Base-by-base conservation (phyloP, 2,888 invertebrate genomes). In the Athalia rosae region DNA sequence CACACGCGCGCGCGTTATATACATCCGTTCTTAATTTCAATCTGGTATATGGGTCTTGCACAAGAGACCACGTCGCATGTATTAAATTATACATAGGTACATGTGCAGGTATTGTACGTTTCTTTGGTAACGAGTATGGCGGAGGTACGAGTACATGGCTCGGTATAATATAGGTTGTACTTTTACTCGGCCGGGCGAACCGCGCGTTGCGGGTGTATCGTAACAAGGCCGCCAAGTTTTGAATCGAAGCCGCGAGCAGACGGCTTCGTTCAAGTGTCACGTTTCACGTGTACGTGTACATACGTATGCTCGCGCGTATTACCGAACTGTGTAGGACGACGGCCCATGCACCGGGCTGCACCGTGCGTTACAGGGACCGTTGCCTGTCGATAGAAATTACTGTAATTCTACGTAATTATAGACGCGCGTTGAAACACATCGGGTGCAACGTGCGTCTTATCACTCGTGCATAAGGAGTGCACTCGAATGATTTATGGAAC, bases 161-260 rank as follows among this genome's bases (percentile, higher is more conserved):
- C 53, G n/a, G 61, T 61, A 28, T n/a, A 3, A 9, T 50, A 71
- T 71, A 56, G 11, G 43, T 53, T 63, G 78, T 79, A 85, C 85
- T 85, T 85, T 85, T 85, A 85, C 85, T 85, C 78, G 47, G 74
- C 61, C 45, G 71, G 15, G 59, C 59, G 74, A 9, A 28, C n/a
- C n/a, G 48, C 47, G 64, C 4, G 48, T 74, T 73, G 73, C 73
- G 74, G 61, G 80, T 80, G 78, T 84, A 85, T 83, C 61, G 74
- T 74, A 62, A 74, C 86, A 86, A 87, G 86, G 87, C 82, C 86
- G 87, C 83, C 83, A 79, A 81, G 81, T 84, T 87, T 85, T 85
- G 83, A 86, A 86, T 83, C 84, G 71, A 83, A 83, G 81, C 81
- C 79, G 82, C 83, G 47, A 73, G 43, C 28, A 47, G 28, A 48